These are phyloP conservation scores for Neuroterus valhalla DNA, from an alignment of 1,140 invertebrate species.

Conservation along the genomic window DNA sequence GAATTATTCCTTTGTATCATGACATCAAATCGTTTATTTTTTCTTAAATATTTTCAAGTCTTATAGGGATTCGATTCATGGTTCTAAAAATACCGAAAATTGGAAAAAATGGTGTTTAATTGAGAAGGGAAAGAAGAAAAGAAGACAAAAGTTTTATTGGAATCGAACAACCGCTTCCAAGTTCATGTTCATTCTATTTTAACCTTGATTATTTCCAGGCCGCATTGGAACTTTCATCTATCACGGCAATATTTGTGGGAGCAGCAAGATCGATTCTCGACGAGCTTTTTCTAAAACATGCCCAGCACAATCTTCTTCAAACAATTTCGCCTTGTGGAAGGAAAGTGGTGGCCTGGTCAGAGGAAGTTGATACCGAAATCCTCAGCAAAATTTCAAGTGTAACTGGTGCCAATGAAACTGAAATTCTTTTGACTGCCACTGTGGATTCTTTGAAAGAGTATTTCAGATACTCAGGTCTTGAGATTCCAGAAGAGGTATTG, in stretches of 20 bases:
- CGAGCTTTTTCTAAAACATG: slow-evolving; percentile 75
- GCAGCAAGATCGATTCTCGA: slow-evolving; percentile 78
- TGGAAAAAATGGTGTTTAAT: too few relatives aligned
- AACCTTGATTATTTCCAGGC: slow-evolving; percentile 59
- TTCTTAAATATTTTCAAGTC: too few relatives aligned
- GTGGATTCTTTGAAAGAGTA: slow-evolving; percentile 80
- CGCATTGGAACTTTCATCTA: slow-evolving; percentile 75
- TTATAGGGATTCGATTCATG: too few relatives aligned
- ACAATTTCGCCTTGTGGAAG: slow-evolving; percentile 84
- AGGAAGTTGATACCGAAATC: slow-evolving; percentile 77
- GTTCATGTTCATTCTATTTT: neutral
- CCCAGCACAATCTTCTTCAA: slow-evolving; percentile 77
- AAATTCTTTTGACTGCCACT: slow-evolving; percentile 80
- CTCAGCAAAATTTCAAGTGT: slow-evolving; percentile 77
- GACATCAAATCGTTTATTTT: too few relatives aligned
- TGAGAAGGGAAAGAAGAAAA: too few relatives aligned
- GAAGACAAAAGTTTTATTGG: too few relatives aligned
- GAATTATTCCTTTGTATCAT: too few relatives aligned
- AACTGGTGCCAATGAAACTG: slow-evolving; percentile 80
- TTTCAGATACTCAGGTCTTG: slow-evolving; percentile 75
- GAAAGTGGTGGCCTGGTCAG: slow-evolving; percentile 86
- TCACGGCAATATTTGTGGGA: slow-evolving; percentile 75
- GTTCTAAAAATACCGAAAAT: too few relatives aligned
- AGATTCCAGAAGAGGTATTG: slow-evolving; percentile 75
- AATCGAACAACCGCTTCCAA: too few relatives aligned